Conservation (phyloP, 2,888 invertebrate species). For the Pocota personata region DNA sequence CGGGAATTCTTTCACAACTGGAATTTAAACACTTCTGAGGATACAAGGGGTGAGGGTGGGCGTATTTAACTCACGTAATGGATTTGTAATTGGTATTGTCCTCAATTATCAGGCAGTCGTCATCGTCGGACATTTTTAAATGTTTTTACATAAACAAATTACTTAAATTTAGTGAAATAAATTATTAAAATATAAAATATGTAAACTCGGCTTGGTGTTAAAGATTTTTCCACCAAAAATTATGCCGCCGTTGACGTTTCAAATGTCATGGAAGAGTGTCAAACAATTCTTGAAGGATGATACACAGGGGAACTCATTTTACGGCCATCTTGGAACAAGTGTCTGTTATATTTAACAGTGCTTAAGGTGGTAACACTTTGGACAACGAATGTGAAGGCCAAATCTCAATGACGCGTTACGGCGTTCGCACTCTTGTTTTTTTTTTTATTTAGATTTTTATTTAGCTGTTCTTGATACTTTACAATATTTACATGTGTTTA, state of each 20-base stretch:
- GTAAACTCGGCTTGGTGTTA: conserved; percentile 7
- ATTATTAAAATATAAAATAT: conserved; percentile 20
- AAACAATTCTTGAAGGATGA: neutral
- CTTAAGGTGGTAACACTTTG: neutral
- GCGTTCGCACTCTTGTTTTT: no score
- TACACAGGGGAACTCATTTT: neutral
- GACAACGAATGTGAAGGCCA: no score
- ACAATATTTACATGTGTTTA: no score
- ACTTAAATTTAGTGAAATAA: conserved; percentile 18
- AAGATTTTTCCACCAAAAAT: neutral
- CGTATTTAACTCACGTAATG: conserved; percentile 75
- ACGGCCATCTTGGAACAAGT: neutral
- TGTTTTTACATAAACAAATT: conserved; percentile 23
- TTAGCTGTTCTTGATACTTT: no score
- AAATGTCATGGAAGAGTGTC: conserved; percentile 38
- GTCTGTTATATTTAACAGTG: neutral
- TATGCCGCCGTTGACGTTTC: conserved; percentile 10
- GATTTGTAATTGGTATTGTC: conserved; percentile 78
- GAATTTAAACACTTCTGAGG: conserved; percentile 6
- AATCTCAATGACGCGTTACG: no score
- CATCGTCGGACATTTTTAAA: conserved; percentile 65
- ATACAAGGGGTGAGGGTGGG: neutral
- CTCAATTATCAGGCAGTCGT: conserved; percentile 62
- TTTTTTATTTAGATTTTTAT: no score
- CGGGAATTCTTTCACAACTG: conserved; percentile 87